Base-by-base conservation (phyloP, 2,113 vertebrate species). In the Boleophthalmus pectinirostris region DNA sequence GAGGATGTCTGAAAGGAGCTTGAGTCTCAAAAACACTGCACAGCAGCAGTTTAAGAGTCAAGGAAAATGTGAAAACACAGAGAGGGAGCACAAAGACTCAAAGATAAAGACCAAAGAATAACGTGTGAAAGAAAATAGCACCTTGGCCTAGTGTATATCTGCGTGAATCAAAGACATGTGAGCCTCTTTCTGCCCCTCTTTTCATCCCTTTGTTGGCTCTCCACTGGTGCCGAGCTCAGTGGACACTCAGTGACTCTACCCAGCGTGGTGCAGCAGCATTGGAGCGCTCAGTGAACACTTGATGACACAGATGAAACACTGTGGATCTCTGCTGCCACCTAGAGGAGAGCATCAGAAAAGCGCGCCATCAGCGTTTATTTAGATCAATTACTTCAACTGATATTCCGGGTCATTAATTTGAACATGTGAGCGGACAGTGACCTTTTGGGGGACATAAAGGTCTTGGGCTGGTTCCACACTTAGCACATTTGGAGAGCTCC, bases 261-360 rank as follows among this genome's bases (percentile, higher is more conserved):
- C 72, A 46, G 35, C 16, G 21, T 79, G 82, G 70, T 73, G 84
- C 71, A 79, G 74, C 68, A 77, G 75, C n/a, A 18, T 21, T 23
- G 13, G 56, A 51, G 69, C 73, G 66, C 13, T 6, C 47, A 47
- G 15, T 58, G 47, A 70, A 21, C 49, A 56, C 51, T 58, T 21
- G n/a, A n/a, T n/a, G n/a, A n/a, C n/a, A n/a, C 21, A 24, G 72
- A 10, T 23, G 51, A 0, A 13, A 56, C 5, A 24, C 47, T 54
- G 20, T 64, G 80, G 92, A 93, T 77, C 93, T 93, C 81, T 94
- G 88, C 91, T 93, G 77, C 93, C 92, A 92, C 90, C 93, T 84
- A 84, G 89, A 92, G 93, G 84, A 47, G 11, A 66, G 7, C 2
- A 3, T 2, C 0, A 49, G 61, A 56, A 25, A 67, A 66, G 69